A percentile compares a stretch with the other conserved stretches of the same genome.
phyloP scores from a whole-genome alignment of 2,888 invertebrate species.

The Sipunculus nudus region DNA sequence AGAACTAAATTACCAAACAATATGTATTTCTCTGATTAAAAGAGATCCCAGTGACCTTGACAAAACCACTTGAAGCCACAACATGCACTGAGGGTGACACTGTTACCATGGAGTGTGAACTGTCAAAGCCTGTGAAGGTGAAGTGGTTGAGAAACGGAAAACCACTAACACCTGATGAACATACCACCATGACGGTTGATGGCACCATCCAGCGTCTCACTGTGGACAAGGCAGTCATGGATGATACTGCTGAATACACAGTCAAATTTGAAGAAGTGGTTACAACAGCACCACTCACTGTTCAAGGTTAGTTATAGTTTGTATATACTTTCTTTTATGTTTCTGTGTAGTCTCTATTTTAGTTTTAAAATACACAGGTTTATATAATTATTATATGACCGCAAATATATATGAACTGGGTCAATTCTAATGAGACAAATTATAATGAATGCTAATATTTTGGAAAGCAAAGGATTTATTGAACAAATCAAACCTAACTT shows the following conservation, averaged over 20 bases:
- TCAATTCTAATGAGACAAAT: too few species aligned
- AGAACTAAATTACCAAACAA: too few species aligned
- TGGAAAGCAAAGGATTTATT: too few species aligned
- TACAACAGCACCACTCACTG: conserved; percentile 81
- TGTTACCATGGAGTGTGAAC: conserved; percentile 55
- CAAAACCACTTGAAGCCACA: conserved; percentile 51
- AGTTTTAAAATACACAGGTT: too few species aligned
- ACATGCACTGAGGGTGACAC: conserved; percentile 53
- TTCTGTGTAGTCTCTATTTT: too few species aligned
- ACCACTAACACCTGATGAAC: conserved; percentile 47
- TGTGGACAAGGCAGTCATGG: conserved; percentile 3
- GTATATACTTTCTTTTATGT: too few species aligned
- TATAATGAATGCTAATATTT: too few species aligned
- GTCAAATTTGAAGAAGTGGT: conserved; percentile 77
- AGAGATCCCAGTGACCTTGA: conserved; percentile 56
- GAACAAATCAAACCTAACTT: too few species aligned
- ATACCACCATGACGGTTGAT: conserved; percentile 46
- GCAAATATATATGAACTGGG: too few species aligned
- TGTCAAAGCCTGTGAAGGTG: conserved; percentile 51
- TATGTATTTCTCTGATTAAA: conserved; percentile 9
- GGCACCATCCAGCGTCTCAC: conserved; percentile 44
- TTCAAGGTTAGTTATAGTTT: conserved; percentile 73
- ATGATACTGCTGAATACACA: conserved; percentile 81
- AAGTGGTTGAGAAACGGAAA: conserved; percentile 60
- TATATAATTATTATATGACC: too few species aligned